These are phyloP conservation scores for Beroe ovata DNA, from an alignment of 37 sponge, comb jelly and placozoan species.

Conservation along the genomic window DNA sequence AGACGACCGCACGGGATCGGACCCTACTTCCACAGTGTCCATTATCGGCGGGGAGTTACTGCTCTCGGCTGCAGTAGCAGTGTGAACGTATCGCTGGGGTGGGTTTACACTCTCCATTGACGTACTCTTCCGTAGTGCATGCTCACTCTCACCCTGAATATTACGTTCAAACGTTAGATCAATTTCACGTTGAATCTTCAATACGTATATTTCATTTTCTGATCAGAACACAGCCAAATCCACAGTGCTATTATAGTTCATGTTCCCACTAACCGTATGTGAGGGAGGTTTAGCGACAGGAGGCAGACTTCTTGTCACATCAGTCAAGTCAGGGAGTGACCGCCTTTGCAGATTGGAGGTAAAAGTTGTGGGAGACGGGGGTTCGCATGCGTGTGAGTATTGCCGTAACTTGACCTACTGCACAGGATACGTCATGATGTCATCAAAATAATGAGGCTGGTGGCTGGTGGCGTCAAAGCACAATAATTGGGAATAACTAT, in stretches of 20 bases:
- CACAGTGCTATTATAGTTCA: too few species aligned
- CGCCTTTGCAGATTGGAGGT: constrained; percentile 35
- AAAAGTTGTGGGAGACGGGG: constrained; percentile 54
- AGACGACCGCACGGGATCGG: not conserved
- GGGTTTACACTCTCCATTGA: constrained; percentile 60
- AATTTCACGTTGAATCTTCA: too few species aligned
- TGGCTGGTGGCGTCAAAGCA: too few species aligned
- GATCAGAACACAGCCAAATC: too few species aligned
- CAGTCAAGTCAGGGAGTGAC: constrained; percentile 42
- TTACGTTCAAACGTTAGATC: too few species aligned
- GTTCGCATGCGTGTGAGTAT: constrained; percentile 53
- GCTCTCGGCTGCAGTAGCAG: constrained; percentile 38
- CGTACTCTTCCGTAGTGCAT: constrained; percentile 20
- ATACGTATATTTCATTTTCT: too few species aligned
- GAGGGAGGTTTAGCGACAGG: not conserved
- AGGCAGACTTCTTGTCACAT: not conserved
- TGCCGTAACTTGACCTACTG: constrained; percentile 38
- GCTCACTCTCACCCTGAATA: not conserved
- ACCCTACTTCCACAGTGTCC: not conserved
- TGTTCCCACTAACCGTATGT: too few species aligned
- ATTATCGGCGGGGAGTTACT: not conserved
- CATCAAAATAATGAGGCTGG: too few species aligned
- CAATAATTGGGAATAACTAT: not conserved
- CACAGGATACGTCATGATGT: too few species aligned
- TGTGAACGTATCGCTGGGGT: constrained; percentile 33